Percentiles rank a stretch among this genome's conserved stretches.
Evolutionary conservation across 2,888 invertebrate species (phyloP).

Genomic region (Eilema griseolum): DNA sequence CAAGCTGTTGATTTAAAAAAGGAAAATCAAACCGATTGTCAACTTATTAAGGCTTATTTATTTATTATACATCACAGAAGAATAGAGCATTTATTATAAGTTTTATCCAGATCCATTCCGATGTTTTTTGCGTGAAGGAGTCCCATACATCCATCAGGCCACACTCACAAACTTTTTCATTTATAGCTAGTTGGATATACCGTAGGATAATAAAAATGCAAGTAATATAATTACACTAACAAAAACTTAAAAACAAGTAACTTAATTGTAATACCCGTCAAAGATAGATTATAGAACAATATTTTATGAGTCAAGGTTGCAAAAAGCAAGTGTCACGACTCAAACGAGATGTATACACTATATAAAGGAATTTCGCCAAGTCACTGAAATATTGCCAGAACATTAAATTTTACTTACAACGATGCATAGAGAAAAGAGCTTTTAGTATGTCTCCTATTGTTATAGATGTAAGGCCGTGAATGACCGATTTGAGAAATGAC

Average conservation of each 20-base stretch:
- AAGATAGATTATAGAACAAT: constrained; percentile 34
- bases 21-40: too few species aligned
- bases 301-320: constrained; percentile 38
- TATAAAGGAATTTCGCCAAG: constrained; percentile 46
- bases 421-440: constrained; percentile 50
- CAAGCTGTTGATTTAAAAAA: too few species aligned
- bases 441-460: constrained; percentile 20
- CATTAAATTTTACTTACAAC: constrained; percentile 61
- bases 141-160: neutral
- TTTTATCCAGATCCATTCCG: neutral
- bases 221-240: neutral
- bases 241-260: constrained; percentile 3
- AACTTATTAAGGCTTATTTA: too few species aligned
- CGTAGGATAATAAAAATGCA: neutral
- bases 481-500: constrained; percentile 14
- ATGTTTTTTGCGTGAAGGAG: neutral
- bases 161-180: neutral
- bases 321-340: constrained; percentile 50
- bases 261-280: constrained; percentile 15
- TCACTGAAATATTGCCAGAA: constrained; percentile 58
- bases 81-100: too few species aligned
- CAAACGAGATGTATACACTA: constrained; percentile 44
- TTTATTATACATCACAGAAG: too few species aligned
- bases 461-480: constrained; percentile 14
- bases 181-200: too few species aligned